These are phyloP conservation scores for Microctenopoma stevenorrisi DNA, from an alignment of 2,797 vertebrate genomes.

Conservation along the genomic window DNA sequence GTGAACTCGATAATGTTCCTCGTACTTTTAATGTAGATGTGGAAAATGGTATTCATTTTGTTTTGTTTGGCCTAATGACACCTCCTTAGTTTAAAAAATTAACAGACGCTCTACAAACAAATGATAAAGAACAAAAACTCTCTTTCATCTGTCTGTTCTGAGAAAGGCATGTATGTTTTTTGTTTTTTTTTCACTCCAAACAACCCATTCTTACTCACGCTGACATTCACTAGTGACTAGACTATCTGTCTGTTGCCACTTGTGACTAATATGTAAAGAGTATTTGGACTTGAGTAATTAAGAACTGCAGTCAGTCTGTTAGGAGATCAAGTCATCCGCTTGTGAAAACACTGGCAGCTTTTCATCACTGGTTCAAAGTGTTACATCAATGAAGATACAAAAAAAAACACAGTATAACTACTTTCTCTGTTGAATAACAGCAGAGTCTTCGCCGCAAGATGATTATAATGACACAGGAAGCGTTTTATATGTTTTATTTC, in stretches of 20 bases:
- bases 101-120: slow-evolving; percentile 4
- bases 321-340: neutral
- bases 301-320: slow-evolving; percentile 6
- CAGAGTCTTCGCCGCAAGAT: neutral
- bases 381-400: neutral
- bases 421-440: neutral
- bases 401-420: neutral
- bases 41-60: neutral
- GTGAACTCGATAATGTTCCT: neutral
- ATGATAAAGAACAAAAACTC: neutral
- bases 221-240: slow-evolving; percentile 3
- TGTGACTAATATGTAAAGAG: slow-evolving; percentile 37
- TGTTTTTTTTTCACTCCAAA: neutral
- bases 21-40: neutral
- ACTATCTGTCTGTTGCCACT: slow-evolving; percentile 21
- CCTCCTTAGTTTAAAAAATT: slow-evolving; percentile 5
- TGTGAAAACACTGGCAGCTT: neutral
- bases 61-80: neutral
- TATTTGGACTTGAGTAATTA: slow-evolving; percentile 3
- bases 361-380: neutral
- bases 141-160: slow-evolving; percentile 2
- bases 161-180: neutral
- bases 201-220: slow-evolving; percentile 37
- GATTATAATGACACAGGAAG: slow-evolving; percentile 1
- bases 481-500: neutral